These are phyloP conservation scores for Tylochromis polylepis DNA, from an alignment of 2,113 vertebrate species.

Conservation along the genomic window DNA sequence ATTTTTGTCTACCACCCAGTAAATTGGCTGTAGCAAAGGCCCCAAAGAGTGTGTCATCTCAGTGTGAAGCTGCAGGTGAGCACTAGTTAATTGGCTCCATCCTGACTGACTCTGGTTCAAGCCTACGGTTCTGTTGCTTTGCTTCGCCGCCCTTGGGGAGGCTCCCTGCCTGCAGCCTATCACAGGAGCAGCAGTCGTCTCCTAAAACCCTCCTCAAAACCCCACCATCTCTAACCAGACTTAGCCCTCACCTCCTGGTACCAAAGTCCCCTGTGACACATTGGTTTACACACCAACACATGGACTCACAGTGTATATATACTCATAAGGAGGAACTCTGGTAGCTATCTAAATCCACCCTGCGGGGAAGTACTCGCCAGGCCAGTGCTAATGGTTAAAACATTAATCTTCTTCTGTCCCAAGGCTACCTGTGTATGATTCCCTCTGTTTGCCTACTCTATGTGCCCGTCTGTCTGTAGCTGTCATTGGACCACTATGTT, in stretches of 20 bases:
- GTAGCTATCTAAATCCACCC: slow-evolving; percentile 44
- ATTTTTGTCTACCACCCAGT: slow-evolving; percentile 48
- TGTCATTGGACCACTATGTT: neutral
- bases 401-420: slow-evolving; percentile 47
- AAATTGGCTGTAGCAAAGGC: slow-evolving; percentile 57
- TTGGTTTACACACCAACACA: slow-evolving; percentile 21
- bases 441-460: slow-evolving; percentile 3
- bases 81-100: slow-evolving; percentile 76
- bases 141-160: slow-evolving; percentile 49
- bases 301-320: neutral
- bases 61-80: slow-evolving; percentile 72
- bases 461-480: neutral
- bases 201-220: slow-evolving; percentile 15
- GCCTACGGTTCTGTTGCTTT: slow-evolving; percentile 37
- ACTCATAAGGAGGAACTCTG: slow-evolving; percentile 9
- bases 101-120: slow-evolving; percentile 54
- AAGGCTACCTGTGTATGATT: slow-evolving; percentile 15
- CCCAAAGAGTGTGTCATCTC: slow-evolving; percentile 59
- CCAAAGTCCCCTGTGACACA: neutral
- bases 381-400: slow-evolving; percentile 57
- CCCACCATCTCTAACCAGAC: slow-evolving; percentile 1
- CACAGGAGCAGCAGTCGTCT: slow-evolving; percentile 53
- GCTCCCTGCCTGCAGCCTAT: slow-evolving; percentile 52
- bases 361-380: slow-evolving; percentile 15
- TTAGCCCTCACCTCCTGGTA: slow-evolving; percentile 33